Conservation (phyloP, 2,797 vertebrate species). For the Delichon dasypus region DNA sequence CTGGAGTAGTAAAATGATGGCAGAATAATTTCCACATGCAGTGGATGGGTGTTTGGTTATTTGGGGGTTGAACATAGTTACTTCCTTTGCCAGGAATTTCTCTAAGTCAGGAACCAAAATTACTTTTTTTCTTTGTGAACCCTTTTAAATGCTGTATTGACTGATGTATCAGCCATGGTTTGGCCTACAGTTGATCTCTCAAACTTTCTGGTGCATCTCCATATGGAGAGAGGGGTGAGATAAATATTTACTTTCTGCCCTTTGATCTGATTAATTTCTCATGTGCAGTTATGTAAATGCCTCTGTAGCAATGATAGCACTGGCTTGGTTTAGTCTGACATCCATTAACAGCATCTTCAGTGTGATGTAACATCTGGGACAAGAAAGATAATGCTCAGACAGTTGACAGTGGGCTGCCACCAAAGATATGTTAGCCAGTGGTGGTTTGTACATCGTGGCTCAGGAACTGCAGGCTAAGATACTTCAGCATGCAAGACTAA, state of each 20-base stretch:
- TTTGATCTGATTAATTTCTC: neutral
- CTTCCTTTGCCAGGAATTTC: constrained; percentile 49
- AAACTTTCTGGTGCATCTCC: neutral
- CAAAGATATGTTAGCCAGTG: neutral
- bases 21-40: constrained; percentile 63
- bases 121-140: constrained; percentile 10
- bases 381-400: neutral
- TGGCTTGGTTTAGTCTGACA: neutral
- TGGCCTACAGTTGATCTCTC: neutral
- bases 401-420: neutral
- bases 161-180: neutral
- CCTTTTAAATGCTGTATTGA: neutral
- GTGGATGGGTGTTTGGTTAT: constrained; percentile 20
- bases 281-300: neutral
- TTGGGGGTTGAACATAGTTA: constrained; percentile 15
- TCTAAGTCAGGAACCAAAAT: constrained; percentile 28
- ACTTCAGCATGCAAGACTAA: neutral
- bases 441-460: neutral
- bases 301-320: neutral
- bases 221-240: neutral
- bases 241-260: neutral
- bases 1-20: constrained; percentile 58
- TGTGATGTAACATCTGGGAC: neutral
- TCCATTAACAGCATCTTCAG: neutral
- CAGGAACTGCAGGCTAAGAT: neutral